Base-by-base conservation (phyloP, 1,140 invertebrate genomes). In the Heliconius melpomene region DNA sequence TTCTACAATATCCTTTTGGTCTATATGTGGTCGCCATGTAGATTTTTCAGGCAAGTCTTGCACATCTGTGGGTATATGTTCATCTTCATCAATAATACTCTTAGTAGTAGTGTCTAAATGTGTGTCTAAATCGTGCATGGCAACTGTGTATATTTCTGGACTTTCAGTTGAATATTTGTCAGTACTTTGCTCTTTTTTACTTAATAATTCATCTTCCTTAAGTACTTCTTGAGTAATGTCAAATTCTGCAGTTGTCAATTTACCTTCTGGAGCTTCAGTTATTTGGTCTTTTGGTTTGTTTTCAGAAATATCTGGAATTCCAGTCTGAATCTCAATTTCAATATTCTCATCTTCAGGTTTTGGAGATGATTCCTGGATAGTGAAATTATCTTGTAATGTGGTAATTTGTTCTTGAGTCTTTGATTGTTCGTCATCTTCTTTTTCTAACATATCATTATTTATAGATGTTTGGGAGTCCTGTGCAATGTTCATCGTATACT, bases 111-210 rank as follows among this genome's bases (percentile, higher is more conserved):
- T 26, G 32, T 54, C 76, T 72, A 46, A 8, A 32, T 26, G 38
- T 40, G 26, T 8, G 9, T 77, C 40, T 71, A 46, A n/a, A 16
- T 77, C 76, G 32, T 54, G 18, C 13, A 52, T 76, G 7, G 9
- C 60, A 36, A 11, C 18, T 54, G 76, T 77, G 32, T 72, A 32
- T 20, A 77, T n/a, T 7, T 72, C 46, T 77, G 26, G 29, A 78
- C 71, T 16, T 74, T 66, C 71, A 29, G 50, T 74, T 78, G 11
- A 52, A 74, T 78, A 78, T 46, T 36, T 13, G 32, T 46, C 7
- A 57, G 52, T 78, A 36, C 20, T 74, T 32, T 40, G 23, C 2
- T 40, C 76, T 32, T 46, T 74, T 40, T 78, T 20, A 57, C 50
- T 73, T 72, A 66, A 29, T 29, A 66, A 29, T 66, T 66, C 60